Percentiles rank a stretch among this genome's conserved stretches.
These are phyloP conservation scores for Athene cunicularia DNA, from an alignment of 2,113 vertebrate species.

Conservation along the genomic window DNA sequence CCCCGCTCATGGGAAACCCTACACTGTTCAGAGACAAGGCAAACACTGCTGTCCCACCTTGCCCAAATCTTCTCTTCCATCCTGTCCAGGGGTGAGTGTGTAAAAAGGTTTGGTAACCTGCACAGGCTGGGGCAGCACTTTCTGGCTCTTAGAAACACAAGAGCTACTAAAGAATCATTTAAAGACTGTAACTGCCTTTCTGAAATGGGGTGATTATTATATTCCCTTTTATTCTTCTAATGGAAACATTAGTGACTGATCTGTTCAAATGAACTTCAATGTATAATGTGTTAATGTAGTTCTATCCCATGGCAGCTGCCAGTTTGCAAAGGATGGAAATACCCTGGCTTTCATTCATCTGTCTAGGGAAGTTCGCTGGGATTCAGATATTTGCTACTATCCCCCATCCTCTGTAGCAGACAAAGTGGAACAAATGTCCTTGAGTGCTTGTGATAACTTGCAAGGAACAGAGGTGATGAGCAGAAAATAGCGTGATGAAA, in stretches of 20 bases:
- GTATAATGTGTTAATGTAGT: not conserved
- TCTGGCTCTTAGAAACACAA: not conserved
- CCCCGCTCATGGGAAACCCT: not conserved
- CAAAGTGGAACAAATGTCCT: constrained; percentile 26
- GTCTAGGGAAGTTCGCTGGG: not conserved
- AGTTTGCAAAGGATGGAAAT: not conserved
- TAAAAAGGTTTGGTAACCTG: not conserved
- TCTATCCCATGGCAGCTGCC: not conserved
- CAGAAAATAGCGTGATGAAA: not conserved
- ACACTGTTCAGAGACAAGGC: not conserved
- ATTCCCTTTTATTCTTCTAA: not conserved
- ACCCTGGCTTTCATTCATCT: not conserved
- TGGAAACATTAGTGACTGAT: not conserved
- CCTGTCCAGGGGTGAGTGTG: not conserved
- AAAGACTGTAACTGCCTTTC: not conserved
- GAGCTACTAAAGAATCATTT: not conserved
- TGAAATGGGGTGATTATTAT: not conserved
- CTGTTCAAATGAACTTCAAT: not conserved
- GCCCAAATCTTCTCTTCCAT: not conserved
- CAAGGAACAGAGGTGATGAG: constrained; percentile 26
- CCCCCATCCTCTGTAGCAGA: not conserved
- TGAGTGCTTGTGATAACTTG: not conserved
- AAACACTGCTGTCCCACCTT: not conserved
- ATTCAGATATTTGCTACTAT: constrained; percentile 3
- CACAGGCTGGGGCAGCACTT: not conserved